Evolutionary conservation across 1,140 invertebrate species (phyloP).

Genomic region (Lucilia sericata): DNA sequence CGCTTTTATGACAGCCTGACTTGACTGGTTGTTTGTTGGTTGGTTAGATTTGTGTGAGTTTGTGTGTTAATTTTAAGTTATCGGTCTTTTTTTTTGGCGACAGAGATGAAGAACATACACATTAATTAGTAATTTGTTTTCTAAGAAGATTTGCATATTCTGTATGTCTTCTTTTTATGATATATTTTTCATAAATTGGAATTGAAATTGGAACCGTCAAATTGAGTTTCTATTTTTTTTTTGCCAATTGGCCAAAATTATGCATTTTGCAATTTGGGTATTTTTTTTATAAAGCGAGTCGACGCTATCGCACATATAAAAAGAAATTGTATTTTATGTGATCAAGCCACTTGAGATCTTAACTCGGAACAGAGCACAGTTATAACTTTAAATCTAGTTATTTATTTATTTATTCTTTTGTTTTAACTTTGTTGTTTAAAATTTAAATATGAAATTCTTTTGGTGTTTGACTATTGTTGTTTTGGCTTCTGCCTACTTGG

Average conservation of each 20-base stretch:
- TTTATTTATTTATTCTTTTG: neutral
- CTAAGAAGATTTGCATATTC: neutral
- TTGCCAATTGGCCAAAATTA: slow-evolving; percentile 11
- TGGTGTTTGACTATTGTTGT: slow-evolving; percentile 16
- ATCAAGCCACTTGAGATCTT: slow-evolving; percentile 15
- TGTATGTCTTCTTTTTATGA: neutral
- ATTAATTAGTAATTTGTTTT: slow-evolving; percentile 4
- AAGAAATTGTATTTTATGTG: neutral
- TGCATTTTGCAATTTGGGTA: slow-evolving; percentile 36
- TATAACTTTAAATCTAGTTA: neutral
- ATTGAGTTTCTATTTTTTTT: neutral
- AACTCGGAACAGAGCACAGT: slow-evolving; percentile 9
- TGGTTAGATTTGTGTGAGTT: too few relatives aligned
- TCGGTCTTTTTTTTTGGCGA: neutral
- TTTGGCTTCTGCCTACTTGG: slow-evolving; percentile 31
- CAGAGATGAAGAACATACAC: neutral
- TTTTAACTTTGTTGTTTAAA: neutral
- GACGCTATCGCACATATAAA: slow-evolving; percentile 22
- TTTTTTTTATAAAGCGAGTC: neutral
- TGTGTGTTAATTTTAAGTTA: too few relatives aligned
- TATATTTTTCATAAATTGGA: slow-evolving; percentile 13
- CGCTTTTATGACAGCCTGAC: neutral
- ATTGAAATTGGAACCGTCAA: neutral
- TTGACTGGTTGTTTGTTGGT: neutral
- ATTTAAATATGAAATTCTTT: slow-evolving; percentile 28